Base-by-base conservation (phyloP, 1,140 invertebrate genomes). In the Choristoneura fumiferana region DNA sequence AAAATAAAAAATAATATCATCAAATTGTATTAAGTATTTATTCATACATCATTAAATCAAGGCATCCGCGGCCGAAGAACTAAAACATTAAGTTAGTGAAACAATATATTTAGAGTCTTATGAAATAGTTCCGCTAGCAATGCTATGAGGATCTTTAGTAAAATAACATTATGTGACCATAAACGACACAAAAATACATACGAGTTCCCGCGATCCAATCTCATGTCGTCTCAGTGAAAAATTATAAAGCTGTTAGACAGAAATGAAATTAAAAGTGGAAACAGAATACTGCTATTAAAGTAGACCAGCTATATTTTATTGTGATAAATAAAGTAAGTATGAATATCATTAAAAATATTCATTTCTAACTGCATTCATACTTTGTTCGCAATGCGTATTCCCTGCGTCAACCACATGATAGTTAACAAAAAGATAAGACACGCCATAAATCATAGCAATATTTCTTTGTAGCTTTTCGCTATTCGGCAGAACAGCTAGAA, bases 21-120 rank as follows among this genome's bases (percentile, higher is more conserved):
- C 57, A 43, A 57, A 54, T 69, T 67, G 63, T 66, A 69, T 73
- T 76, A 65, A 65, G 63, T 52, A 57, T 60, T 62, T 60, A 63
- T 72, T 70, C 67, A 64, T 73, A 73, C 65, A 76, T 73, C 43
- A 69, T 56, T 14, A 55, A 60, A 33, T 53, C 17, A 39, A 72
- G 69, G 65, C 72, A 69, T 38, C 62, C 58, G 53, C 43, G 59
- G 64, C 63, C 65, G 56, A 55, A 54, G 52, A 70, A 73, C 66
- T 74, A 77, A 69, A 69, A 63, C 29, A 63, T 52, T 34, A 60
- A 36, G 54, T 60, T 64, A 66, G 57, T 52, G 45, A 55, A 60
- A 60, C 58, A 64, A 59, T 38, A 53, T 33, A 49, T 57, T 45
- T 57, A 33, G 39, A 49, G 36, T 55, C 39, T 39, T 45, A 29